These are phyloP conservation scores for Nothobranchius kuhntae DNA, from an alignment of 2,113 vertebrate species.

Conservation along the genomic window DNA sequence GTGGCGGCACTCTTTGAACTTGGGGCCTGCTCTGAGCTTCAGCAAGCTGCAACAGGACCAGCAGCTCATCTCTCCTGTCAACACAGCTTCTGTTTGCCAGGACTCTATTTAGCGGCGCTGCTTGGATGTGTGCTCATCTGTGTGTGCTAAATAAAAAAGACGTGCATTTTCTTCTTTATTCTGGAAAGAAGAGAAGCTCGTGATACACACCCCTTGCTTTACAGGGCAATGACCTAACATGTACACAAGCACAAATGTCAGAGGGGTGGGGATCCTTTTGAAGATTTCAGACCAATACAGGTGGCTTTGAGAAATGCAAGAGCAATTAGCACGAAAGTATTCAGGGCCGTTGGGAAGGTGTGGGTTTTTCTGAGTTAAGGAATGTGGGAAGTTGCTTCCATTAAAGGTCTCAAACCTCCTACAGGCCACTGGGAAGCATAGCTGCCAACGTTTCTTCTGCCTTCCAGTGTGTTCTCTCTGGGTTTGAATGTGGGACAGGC, in stretches of 20 bases:
- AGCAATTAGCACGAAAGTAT: constrained; percentile 40
- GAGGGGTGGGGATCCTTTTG: constrained; percentile 61
- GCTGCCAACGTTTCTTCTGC: not conserved
- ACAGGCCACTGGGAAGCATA: not conserved
- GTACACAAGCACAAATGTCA: constrained; percentile 46
- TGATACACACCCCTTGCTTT: constrained; percentile 57
- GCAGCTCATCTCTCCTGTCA: constrained; percentile 77
- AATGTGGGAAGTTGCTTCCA: constrained; percentile 44
- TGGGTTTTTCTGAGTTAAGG: constrained; percentile 24
- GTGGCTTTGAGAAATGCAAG: constrained; percentile 50
- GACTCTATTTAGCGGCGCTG: constrained; percentile 66
- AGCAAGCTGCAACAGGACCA: constrained; percentile 78
- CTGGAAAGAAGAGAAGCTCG: constrained; percentile 50
- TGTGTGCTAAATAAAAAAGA: constrained; percentile 59
- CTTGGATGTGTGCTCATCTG: constrained; percentile 60
- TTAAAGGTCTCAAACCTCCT: not conserved
- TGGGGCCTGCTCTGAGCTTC: constrained; percentile 45
- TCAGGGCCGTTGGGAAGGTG: constrained; percentile 19
- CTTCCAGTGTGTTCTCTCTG: not conserved
- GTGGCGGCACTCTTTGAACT: constrained; percentile 67
- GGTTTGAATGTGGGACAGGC: not conserved
- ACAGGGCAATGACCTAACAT: constrained; percentile 54
- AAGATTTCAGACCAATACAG: constrained; percentile 60
- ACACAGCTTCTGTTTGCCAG: constrained; percentile 77
- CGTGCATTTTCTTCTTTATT: constrained; percentile 61